Percentiles rank a stretch among this genome's conserved stretches.
Evolutionary conservation across 1,140 invertebrate genomes (phyloP).

Genomic region (Tetraneura akinire): DNA sequence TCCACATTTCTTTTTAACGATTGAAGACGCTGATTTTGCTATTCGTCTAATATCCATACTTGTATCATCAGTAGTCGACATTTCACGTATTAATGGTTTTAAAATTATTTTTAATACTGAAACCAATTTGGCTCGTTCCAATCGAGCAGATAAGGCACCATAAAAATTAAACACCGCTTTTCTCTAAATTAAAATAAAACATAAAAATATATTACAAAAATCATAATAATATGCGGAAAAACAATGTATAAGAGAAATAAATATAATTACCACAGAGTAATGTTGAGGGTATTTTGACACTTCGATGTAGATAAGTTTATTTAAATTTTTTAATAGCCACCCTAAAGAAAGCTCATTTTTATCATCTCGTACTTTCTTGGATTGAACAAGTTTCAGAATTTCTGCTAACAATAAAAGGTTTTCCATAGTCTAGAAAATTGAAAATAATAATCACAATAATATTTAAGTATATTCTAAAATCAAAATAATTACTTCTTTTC

Average conservation of each 20-base stretch:
- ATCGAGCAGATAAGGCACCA: slow-evolving; percentile 66
- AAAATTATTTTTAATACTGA: slow-evolving; percentile 65
- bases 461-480: not conserved
- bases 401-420: slow-evolving; percentile 72
- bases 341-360: slow-evolving; percentile 60
- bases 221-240: not conserved
- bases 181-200: slow-evolving; percentile 60
- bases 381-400: slow-evolving; percentile 58
- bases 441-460: slow-evolving; percentile 9
- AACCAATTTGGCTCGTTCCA: slow-evolving; percentile 63
- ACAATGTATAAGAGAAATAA: slow-evolving; percentile 18
- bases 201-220: slow-evolving; percentile 36
- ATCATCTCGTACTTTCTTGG: slow-evolving; percentile 55
- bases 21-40: slow-evolving; percentile 68
- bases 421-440: slow-evolving; percentile 63
- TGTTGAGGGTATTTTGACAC: slow-evolving; percentile 64
- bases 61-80: slow-evolving; percentile 60
- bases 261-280: slow-evolving; percentile 64
- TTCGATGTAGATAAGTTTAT: slow-evolving; percentile 73
- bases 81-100: slow-evolving; percentile 70
- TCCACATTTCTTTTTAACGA: slow-evolving; percentile 69
- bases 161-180: slow-evolving; percentile 72
- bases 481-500: slow-evolving; percentile 55
- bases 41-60: slow-evolving; percentile 64
- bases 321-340: slow-evolving; percentile 72